Base-by-base conservation (phyloP, 2,797 vertebrate species). In the Megaceryle alcyon region DNA sequence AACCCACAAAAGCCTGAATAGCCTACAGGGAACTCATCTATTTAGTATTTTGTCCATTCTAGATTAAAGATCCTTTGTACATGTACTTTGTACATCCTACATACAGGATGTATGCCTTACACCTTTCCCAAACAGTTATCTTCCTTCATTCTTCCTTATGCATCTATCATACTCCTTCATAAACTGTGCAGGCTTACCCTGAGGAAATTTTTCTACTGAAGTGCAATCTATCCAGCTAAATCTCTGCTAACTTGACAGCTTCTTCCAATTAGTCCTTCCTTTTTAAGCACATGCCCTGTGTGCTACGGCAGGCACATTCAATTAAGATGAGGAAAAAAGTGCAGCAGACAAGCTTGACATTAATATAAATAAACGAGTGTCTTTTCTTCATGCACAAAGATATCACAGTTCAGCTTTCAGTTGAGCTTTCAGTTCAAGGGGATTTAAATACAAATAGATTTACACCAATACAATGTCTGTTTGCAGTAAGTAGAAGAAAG, bases 331-430 rank as follows among this genome's bases (percentile, higher is more conserved):
- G 82, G 83, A 72, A 92, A 90, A 93, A 94, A 82, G 54, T 56
- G 39, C 54, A 86, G 70, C 26, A 93, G 94, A 91, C 83, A 94
- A 91, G 69, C 35, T 92, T 87, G 84, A 92, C 90, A 70, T 80
- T 95, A 92, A 90, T 95, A 72, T 78, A 95, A 95, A 94, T 73
- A 94, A 96, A 96, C 73, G 16, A 92, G 44, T 35, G 71, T 78
- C 69, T 89, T 95, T 93, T 92, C 66, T 86, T 93, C 59, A 41
- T 75, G 83, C 64, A 87, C 65, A 91, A 92, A 95, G 81, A 88
- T 77, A 88, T 63, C 83, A 78, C 44, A 82, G 61, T 31, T 90
- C 77, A 92, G 61, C 31, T 56, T 90, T 91, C 91, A 78, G 14
- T 26, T 0, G 0, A 73, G 33, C 66, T 86, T 86, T 65, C 43